Conservation (phyloP, 2,888 invertebrate species). For the Hyposoter didymator region DNA sequence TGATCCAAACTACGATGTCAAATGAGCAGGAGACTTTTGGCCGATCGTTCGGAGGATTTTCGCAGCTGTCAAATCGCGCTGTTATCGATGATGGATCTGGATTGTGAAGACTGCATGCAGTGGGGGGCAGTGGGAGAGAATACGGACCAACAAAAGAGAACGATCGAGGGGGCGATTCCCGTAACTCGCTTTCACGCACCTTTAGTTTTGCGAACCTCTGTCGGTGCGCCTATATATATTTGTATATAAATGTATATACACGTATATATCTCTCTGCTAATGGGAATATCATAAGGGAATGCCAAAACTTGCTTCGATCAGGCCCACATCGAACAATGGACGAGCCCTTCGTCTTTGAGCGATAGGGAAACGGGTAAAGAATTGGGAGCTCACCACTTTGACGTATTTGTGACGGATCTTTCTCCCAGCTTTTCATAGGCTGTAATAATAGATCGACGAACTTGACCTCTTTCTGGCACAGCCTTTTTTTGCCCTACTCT, state of each 20-base stretch:
- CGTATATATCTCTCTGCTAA: constrained; percentile 34
- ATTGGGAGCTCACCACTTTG: constrained; percentile 53
- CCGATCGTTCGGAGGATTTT: constrained; percentile 43
- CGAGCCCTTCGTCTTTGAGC: constrained; percentile 53
- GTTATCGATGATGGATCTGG: constrained; percentile 67
- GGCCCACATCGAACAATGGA: constrained; percentile 51
- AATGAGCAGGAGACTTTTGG: constrained; percentile 38
- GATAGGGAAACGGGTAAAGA: constrained; percentile 43
- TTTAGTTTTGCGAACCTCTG: constrained; percentile 38
- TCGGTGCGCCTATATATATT: not conserved
- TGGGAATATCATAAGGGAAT: constrained; percentile 64
- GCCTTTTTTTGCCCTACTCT: constrained; percentile 15
- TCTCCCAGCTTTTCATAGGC: constrained; percentile 25
- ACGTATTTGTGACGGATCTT: constrained; percentile 63
- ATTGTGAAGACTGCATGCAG: constrained; percentile 26
- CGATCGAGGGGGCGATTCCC: constrained; percentile 58
- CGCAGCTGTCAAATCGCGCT: constrained; percentile 60
- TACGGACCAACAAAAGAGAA: constrained; percentile 47
- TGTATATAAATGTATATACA: not conserved
- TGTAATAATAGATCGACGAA: constrained; percentile 10
- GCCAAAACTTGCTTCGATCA: constrained; percentile 55
- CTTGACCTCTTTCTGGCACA: constrained; percentile 23
- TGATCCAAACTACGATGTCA: constrained; percentile 17
- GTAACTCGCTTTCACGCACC: constrained; percentile 50
- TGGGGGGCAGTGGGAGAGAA: constrained; percentile 31